These are phyloP conservation scores for Pachliopta kotzebuea DNA, from an alignment of 2,888 invertebrate genomes.

Conservation along the genomic window DNA sequence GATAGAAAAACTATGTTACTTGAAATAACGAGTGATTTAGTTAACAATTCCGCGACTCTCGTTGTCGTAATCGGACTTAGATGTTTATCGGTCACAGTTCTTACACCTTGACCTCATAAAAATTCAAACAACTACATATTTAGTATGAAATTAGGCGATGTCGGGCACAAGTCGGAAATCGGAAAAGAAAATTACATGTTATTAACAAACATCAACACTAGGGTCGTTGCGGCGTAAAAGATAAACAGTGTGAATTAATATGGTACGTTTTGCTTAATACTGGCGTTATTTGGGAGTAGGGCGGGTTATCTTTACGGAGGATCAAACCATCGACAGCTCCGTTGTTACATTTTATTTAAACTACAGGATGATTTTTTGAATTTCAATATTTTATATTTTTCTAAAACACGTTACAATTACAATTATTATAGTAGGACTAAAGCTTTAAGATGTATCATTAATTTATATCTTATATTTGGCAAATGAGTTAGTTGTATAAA, in stretches of 20 bases:
- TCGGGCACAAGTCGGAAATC: slow-evolving; percentile 72
- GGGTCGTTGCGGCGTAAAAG: slow-evolving; percentile 75
- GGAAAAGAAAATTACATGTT: slow-evolving; percentile 73
- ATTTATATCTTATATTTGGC: too few species aligned
- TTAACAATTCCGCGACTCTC: slow-evolving; percentile 10
- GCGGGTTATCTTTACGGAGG: slow-evolving; percentile 56
- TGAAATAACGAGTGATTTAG: background rate
- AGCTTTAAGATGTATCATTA: too few species aligned
- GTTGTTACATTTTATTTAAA: slow-evolving; percentile 59
- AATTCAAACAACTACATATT: slow-evolving; percentile 63
- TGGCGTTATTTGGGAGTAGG: slow-evolving; percentile 64
- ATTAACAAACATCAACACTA: slow-evolving; percentile 76
- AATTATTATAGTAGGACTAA: too few species aligned
- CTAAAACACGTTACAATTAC: background rate
- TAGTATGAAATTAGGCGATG: slow-evolving; percentile 63
- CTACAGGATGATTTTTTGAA: slow-evolving; percentile 34
- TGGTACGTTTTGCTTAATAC: slow-evolving; percentile 71
- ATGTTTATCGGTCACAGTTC: slow-evolving; percentile 46
- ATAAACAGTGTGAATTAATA: slow-evolving; percentile 77
- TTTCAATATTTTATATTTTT: background rate
- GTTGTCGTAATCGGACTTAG: slow-evolving; percentile 7
- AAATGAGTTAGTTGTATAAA: too few species aligned
- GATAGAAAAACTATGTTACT: background rate
- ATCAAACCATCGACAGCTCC: slow-evolving; percentile 59
- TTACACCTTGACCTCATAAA: slow-evolving; percentile 45